Percentiles rank a stretch among this genome's conserved stretches.
Evolutionary conservation across 30 jellyfish, hydroid and myxozoan genomes (phyloP).

Genomic region (Catostylus mosaicus): DNA sequence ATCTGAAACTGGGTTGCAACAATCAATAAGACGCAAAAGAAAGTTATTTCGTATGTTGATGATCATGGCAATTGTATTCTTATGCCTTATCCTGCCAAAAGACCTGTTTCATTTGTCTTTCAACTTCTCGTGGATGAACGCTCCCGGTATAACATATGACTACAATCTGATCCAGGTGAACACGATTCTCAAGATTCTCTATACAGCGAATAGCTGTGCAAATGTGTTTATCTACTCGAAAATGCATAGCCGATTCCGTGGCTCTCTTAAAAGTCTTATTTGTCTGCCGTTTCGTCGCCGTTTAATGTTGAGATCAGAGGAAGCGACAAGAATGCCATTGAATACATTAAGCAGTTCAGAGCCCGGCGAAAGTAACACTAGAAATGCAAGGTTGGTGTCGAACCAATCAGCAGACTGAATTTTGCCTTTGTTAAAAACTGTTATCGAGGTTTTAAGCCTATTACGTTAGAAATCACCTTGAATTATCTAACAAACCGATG

Average conservation of each 20-base stretch:
- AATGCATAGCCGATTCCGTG: constrained; percentile 76
- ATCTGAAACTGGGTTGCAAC: constrained; percentile 30
- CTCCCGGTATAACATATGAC: constrained; percentile 51
- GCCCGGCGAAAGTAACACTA: too few species aligned
- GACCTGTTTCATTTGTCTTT: constrained; percentile 74
- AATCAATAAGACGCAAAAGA: constrained; percentile 20
- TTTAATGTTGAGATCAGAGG: too few species aligned
- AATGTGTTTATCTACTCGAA: constrained; percentile 85
- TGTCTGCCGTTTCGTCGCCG: too few species aligned
- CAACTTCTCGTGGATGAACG: constrained; percentile 72
- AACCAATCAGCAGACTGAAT: too few species aligned
- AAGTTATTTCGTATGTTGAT: constrained; percentile 64
- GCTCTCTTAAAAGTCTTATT: background rate
- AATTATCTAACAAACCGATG: too few species aligned
- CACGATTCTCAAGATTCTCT: constrained; percentile 75
- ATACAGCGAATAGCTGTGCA: constrained; percentile 88
- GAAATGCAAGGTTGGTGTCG: too few species aligned
- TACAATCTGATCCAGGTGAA: constrained; percentile 27
- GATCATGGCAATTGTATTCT: constrained; percentile 69
- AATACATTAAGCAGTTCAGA: too few species aligned
- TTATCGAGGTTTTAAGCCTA: too few species aligned
- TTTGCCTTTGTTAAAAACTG: too few species aligned
- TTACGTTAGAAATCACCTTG: too few species aligned
- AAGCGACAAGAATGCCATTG: too few species aligned
- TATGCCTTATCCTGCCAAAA: constrained; percentile 76